A percentile compares a stretch with the other conserved stretches of the same genome.
Evolutionary conservation across 2,888 invertebrate species (phyloP).

Genomic region (Reticulitermes lucifugus): DNA sequence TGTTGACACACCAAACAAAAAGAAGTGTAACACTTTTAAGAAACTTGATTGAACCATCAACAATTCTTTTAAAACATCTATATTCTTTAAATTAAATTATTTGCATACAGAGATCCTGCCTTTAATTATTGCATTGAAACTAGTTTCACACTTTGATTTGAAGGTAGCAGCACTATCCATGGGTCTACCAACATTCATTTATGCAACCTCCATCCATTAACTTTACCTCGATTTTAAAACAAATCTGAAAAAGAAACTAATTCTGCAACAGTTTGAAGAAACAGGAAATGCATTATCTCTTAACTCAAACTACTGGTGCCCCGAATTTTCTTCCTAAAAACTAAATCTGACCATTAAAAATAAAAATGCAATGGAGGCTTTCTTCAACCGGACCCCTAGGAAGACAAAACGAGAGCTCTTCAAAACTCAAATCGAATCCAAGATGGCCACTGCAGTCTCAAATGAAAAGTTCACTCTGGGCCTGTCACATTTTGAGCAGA

Average conservation of each 20-base stretch:
- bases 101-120: slow-evolving; percentile 46
- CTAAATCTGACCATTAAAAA: slow-evolving; percentile 25
- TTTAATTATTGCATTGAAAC: slow-evolving; percentile 47
- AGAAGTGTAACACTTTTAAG: slow-evolving; percentile 42
- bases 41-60: slow-evolving; percentile 48
- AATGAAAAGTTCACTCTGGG: slow-evolving; percentile 49
- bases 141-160: slow-evolving; percentile 41
- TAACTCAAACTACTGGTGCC: background rate
- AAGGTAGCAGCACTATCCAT: slow-evolving; percentile 37
- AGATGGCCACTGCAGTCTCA: slow-evolving; percentile 52
- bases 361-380: slow-evolving; percentile 44
- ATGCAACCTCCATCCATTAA: slow-evolving; percentile 20
- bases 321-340: slow-evolving; percentile 1
- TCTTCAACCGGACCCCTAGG: slow-evolving; percentile 47
- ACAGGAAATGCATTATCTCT: slow-evolving; percentile 21
- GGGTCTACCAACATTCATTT: slow-evolving; percentile 32
- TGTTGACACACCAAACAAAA: slow-evolving; percentile 46
- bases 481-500: slow-evolving; percentile 56
- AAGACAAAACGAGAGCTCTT: slow-evolving; percentile 53
- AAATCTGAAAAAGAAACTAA: slow-evolving; percentile 15
- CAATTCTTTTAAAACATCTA: slow-evolving; percentile 46
- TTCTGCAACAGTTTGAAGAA: slow-evolving; percentile 23
- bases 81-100: slow-evolving; percentile 45
- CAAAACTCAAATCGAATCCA: slow-evolving; percentile 50
- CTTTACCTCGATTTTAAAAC: background rate